Base-by-base conservation (phyloP, 1,140 invertebrate genomes). In the Drosophila azteca region DNA sequence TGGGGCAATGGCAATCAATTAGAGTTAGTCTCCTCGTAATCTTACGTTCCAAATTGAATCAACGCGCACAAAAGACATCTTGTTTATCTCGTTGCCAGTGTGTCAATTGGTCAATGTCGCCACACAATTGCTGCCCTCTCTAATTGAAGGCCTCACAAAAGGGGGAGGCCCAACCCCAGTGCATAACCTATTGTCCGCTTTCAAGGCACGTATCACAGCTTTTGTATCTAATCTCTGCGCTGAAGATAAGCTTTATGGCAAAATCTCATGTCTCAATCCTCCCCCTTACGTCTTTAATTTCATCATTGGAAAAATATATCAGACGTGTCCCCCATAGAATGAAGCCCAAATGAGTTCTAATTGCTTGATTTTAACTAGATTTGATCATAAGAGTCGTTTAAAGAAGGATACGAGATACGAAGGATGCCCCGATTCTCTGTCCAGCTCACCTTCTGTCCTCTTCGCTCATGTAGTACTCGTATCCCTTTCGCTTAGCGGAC, bases 401-500 rank as follows among this genome's bases (percentile, higher is more conserved):
- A 3, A 8, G 6, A 45, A 54, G 20, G 44, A 31, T 9, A 24
- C 11, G 4, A 4, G 39, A 29, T 45, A 20, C 15, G 17, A 20
- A 20, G 17, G 17, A 20, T 20, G 17, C 17, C 17, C 17, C 17
- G 17, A 20, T 20, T 20, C 17, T 1, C 1, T 20, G 0, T 63
- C 43, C 5, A 17, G 8, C 63, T 87, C 60, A 93, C 93, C 93
- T 93, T 79, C 91, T 84, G 67, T 94, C 93, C 59, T 94, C 93
- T 51, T 94, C 93, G n/a, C 93, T 93, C 0, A 93, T 80, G 79
- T 93, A 93, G 71, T 79, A 92, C 39, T 83, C 90, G 65, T 93
- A 94, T 17, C 92, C 92, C 69, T 93, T 93, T 53, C 85, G 91
- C 69, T 92, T 93, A 2, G 90, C 90, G 35, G 90, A 91, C 60